Conservation (phyloP, 2,797 vertebrate species). For the Lepilemur septentrionalis region DNA sequence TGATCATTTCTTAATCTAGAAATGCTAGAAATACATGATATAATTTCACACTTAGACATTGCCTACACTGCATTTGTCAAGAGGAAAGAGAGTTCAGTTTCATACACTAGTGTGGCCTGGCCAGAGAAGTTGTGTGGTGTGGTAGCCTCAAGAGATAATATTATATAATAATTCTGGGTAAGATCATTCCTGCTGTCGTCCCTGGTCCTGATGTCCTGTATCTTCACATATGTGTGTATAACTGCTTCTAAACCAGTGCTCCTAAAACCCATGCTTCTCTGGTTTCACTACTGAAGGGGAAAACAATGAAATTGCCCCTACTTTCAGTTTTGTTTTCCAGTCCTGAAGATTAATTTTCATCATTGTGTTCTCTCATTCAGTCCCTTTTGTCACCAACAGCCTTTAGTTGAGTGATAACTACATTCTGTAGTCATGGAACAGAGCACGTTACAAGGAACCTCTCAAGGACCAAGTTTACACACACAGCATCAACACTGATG, state of each 20-base stretch:
- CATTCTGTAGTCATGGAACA: background rate
- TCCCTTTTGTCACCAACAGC: background rate
- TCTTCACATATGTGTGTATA: background rate
- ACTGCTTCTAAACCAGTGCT: background rate
- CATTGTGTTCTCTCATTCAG: background rate
- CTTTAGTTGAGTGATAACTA: background rate
- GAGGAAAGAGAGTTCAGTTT: background rate
- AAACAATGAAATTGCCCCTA: background rate
- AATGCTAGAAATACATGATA: background rate
- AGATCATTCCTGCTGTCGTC: background rate
- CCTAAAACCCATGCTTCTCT: background rate
- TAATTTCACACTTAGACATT: background rate
- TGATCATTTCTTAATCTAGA: constrained; percentile 6
- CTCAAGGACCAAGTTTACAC: background rate
- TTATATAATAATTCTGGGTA: background rate
- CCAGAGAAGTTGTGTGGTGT: background rate
- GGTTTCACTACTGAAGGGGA: background rate
- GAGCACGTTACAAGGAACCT: background rate
- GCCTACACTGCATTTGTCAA: background rate
- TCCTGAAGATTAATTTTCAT: constrained; percentile 12
- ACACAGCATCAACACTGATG: background rate
- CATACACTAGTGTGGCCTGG: background rate
- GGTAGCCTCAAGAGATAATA: background rate
- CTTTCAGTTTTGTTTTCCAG: constrained; percentile 18
- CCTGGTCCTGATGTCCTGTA: background rate